A percentile compares a stretch with the other conserved stretches of the same genome.
These are phyloP conservation scores for Euura lappo DNA, from an alignment of 1,140 invertebrate genomes.

Conservation along the genomic window DNA sequence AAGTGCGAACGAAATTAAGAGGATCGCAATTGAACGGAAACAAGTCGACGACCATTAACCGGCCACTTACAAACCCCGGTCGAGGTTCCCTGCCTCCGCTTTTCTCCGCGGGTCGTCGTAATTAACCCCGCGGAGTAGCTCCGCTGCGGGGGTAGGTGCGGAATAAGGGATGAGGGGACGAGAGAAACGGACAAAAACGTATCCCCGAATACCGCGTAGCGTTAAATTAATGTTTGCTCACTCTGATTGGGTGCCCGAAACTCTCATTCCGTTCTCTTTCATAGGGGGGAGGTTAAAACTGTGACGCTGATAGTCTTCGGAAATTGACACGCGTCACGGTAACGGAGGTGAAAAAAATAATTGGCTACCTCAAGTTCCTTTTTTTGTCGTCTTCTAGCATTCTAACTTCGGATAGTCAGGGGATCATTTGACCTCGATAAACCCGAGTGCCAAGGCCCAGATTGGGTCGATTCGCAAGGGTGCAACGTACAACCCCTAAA, in stretches of 20 bases:
- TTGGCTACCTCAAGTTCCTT: background rate
- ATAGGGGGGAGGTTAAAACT: background rate
- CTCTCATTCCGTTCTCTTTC: background rate
- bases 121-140: background rate
- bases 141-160: background rate
- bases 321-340: too few relatives aligned
- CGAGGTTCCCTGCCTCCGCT: background rate
- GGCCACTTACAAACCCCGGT: slow-evolving; percentile 11
- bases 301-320: too few relatives aligned
- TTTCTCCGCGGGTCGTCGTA: slow-evolving; percentile 4
- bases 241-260: slow-evolving; percentile 44
- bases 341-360: background rate
- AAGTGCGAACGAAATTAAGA: slow-evolving; percentile 13
- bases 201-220: slow-evolving; percentile 50
- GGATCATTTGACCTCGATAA: slow-evolving; percentile 1
- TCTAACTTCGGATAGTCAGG: background rate
- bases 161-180: too few relatives aligned
- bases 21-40: slow-evolving; percentile 15
- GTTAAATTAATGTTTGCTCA: slow-evolving; percentile 55
- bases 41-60: slow-evolving; percentile 14
- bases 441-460: background rate
- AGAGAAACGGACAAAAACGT: slow-evolving; percentile 39
- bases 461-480: background rate
- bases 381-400: background rate
- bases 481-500: background rate